phyloP scores from a whole-genome alignment of 1,140 invertebrate species.

The Venturia canescens region DNA sequence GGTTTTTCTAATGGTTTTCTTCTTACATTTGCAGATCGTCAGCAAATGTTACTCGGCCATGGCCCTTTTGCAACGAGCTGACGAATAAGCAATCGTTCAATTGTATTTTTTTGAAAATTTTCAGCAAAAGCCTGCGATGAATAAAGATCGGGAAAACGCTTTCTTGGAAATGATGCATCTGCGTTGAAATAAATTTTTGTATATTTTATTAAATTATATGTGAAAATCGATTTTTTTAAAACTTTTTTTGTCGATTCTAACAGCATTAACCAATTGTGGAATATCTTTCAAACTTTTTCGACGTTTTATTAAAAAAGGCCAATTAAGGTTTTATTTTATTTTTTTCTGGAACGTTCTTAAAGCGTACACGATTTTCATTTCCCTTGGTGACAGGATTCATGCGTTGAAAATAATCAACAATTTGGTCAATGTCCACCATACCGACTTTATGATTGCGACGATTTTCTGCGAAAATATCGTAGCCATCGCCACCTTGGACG shows the following conservation, averaged over 20 bases:
- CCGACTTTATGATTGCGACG: slow-evolving; percentile 61
- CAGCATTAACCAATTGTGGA: too few species aligned
- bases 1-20: background rate
- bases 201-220: too few species aligned
- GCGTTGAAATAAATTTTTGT: too few species aligned
- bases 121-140: too few species aligned
- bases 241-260: too few species aligned
- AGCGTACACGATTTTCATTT: slow-evolving; percentile 54
- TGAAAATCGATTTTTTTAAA: too few species aligned
- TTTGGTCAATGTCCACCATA: slow-evolving; percentile 53
- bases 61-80: slow-evolving; percentile 38
- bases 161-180: too few species aligned
- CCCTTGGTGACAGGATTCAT: slow-evolving; percentile 62
- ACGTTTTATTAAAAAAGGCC: background rate
- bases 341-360: slow-evolving; percentile 9
- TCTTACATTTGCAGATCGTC: slow-evolving; percentile 33
- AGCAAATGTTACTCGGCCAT: slow-evolving; percentile 45
- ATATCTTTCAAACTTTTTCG: background rate
- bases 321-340: background rate
- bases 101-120: too few species aligned
- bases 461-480: slow-evolving; percentile 55
- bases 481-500: slow-evolving; percentile 83
- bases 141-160: too few species aligned
- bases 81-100: background rate
- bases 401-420: slow-evolving; percentile 57